Base-by-base conservation (phyloP, 2,113 vertebrate genomes). In the Shinisaurus crocodilurus region DNA sequence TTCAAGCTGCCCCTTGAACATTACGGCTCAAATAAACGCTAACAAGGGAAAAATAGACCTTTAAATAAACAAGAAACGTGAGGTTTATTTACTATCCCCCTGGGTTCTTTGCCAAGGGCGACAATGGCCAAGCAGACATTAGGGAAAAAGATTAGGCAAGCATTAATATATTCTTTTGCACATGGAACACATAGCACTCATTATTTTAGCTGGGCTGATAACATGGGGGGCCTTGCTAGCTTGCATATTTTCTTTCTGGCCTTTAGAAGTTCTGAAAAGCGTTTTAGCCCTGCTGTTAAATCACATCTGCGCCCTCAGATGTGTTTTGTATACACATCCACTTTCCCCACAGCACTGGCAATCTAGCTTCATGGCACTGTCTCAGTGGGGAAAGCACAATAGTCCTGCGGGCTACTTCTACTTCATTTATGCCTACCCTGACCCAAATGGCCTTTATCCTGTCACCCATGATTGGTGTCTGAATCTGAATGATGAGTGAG, bases 111-210 rank as follows among this genome's bases (percentile, higher is more conserved):
- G 97, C 97, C 97, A 97, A 93, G 92, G n/a, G 95, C 96, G 95
- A 96, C 97, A 96, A 92, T 60, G 93, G 96, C 90, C 93, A 94
- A 94, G 95, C 93, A 97, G 97, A 97, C 94, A 70, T 95, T 96
- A 95, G 92, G 93, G 97, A 98, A 98, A 98, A 98, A 98, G 98
- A n/a, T 98, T 98, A 97, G 95, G 95, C 95, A 97, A 96, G 96
- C 96, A 93, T 90, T 95, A 95, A 97, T 96, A 95, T 96, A 96
- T 96, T 97, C 92, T n/a, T 94, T 95, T 97, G 93, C 95, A 92
- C 91, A 95, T 95, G 93, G n/a, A n/a, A 97, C 96, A 96, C 93
- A 96, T 96, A 96, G 93, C 96, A 96, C 89, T 97, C 97, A 96
- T 97, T 97, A 95, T n/a, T 96, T 97, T 97, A 96, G 96, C 96